phyloP scores from a whole-genome alignment of 2,888 invertebrate species.

The Hydroisotoma schaefferi region DNA sequence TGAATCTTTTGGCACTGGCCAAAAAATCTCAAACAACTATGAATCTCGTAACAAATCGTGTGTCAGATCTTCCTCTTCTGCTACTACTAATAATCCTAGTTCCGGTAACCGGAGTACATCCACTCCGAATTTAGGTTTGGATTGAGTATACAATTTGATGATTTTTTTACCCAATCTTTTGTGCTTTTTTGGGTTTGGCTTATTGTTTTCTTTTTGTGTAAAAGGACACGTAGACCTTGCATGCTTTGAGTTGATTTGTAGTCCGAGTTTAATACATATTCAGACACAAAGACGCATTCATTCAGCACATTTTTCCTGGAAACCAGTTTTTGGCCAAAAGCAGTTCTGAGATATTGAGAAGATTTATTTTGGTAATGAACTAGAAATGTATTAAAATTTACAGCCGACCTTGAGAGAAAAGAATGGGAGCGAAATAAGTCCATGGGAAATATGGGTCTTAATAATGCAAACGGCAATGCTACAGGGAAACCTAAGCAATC shows the following conservation, averaged over 20 bases:
- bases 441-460: conserved; percentile 7
- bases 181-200: neutral
- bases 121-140: conserved; percentile 84
- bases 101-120: conserved; percentile 65
- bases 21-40: neutral
- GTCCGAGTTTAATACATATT: too few relatives aligned
- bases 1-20: neutral
- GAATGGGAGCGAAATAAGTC: conserved; percentile 26
- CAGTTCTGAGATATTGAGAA: too few relatives aligned
- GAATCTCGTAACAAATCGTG: neutral
- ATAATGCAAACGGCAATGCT: conserved; percentile 8
- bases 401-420: neutral
- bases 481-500: conserved; percentile 31
- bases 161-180: neutral
- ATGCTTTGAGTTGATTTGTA: too few relatives aligned
- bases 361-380: too few relatives aligned
- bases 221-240: too few relatives aligned
- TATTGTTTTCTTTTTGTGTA: neutral
- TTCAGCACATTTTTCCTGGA: too few relatives aligned
- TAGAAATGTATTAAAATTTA: too few relatives aligned
- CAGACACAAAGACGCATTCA: too few relatives aligned
- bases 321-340: too few relatives aligned
- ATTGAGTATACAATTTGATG: neutral
- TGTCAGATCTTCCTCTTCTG: neutral
- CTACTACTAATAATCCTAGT: conserved; percentile 50